Conservation (phyloP, 2,888 invertebrate genomes). For the Electrophaes corylata region DNA sequence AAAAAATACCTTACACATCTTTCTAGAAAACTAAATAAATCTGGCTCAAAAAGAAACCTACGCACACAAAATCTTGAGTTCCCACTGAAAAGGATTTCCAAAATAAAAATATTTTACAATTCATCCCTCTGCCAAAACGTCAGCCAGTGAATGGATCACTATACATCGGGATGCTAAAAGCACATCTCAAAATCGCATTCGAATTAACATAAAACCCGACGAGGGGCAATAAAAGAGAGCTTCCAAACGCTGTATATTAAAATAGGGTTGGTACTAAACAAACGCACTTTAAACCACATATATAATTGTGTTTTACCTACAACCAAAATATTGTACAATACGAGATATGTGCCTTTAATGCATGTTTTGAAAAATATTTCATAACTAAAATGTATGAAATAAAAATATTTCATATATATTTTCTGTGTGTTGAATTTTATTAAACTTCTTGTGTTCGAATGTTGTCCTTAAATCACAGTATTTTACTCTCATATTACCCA, state of each 20-base stretch:
- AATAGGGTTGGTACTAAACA: slow-evolving; percentile 48
- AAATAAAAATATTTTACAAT: slow-evolving; percentile 21
- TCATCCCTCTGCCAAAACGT: slow-evolving; percentile 24
- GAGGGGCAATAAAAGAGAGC: slow-evolving; percentile 59
- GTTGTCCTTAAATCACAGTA: too few relatives aligned
- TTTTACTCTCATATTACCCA: too few relatives aligned
- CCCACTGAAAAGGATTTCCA: slow-evolving; percentile 15
- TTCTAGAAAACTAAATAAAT: neutral
- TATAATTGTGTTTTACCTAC: neutral
- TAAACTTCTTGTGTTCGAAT: too few relatives aligned
- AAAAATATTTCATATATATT: too few relatives aligned
- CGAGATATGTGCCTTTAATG: too few relatives aligned
- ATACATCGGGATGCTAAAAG: slow-evolving; percentile 53
- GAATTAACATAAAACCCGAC: slow-evolving; percentile 65
- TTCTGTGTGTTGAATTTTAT: too few relatives aligned
- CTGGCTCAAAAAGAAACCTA: neutral
- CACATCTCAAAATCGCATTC: slow-evolving; percentile 58
- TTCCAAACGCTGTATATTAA: slow-evolving; percentile 47
- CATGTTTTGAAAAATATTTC: too few relatives aligned
- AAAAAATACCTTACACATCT: too few relatives aligned
- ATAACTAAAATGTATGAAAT: too few relatives aligned
- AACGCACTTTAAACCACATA: neutral
- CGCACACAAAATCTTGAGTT: slow-evolving; percentile 1
- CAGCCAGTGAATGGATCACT: slow-evolving; percentile 43
- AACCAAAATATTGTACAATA: too few relatives aligned